Evolutionary conservation across 2,113 vertebrate species (phyloP).

Genomic region (Oryzias curvinotus): DNA sequence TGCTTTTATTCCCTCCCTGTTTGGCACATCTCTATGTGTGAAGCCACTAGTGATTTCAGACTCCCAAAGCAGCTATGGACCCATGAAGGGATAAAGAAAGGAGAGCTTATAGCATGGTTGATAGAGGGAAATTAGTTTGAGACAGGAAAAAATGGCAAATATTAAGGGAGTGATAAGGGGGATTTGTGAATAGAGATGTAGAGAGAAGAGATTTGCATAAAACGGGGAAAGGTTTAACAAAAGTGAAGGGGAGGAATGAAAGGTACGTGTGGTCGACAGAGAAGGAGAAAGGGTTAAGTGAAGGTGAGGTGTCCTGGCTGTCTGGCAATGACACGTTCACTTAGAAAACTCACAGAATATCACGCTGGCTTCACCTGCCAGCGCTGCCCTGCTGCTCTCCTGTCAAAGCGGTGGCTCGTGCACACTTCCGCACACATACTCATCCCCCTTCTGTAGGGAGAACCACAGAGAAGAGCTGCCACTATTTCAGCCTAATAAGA

Average conservation of each 20-base stretch:
- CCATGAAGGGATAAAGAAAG: background rate
- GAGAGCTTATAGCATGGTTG: background rate
- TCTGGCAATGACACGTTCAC: conserved; percentile 53
- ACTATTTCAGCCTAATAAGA: conserved; percentile 61
- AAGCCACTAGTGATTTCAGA: conserved; percentile 39
- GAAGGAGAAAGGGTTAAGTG: conserved; percentile 27
- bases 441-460: conserved; percentile 29
- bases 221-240: conserved; percentile 7
- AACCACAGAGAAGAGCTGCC: conserved; percentile 37
- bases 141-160: conserved; percentile 19
- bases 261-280: background rate
- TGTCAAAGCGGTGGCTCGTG: conserved; percentile 52
- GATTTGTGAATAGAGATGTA: conserved; percentile 19
- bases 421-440: conserved; percentile 37
- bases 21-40: conserved; percentile 18
- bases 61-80: conserved; percentile 15
- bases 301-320: conserved; percentile 40
- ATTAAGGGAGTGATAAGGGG: conserved; percentile 21
- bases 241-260: conserved; percentile 9
- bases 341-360: conserved; percentile 57
- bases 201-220: conserved; percentile 7
- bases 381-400: conserved; percentile 50
- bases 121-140: conserved; percentile 9
- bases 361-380: conserved; percentile 63
- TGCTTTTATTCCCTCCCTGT: conserved; percentile 34